phyloP scores from a whole-genome alignment of 2,113 vertebrate species.

The Grallaria varia region DNA sequence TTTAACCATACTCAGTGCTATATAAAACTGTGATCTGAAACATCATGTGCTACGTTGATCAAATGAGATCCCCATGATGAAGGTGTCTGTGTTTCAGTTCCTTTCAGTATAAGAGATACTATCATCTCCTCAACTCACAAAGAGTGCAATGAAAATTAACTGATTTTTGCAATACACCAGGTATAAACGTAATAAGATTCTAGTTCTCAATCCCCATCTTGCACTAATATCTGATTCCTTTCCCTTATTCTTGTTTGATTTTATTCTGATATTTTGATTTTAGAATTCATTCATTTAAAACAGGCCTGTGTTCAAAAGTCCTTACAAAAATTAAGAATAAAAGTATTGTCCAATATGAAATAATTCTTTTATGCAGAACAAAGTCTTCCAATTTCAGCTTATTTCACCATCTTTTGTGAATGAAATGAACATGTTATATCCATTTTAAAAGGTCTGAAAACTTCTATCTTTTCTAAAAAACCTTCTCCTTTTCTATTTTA shows the following conservation, averaged over 20 bases:
- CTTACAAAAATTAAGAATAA: not conserved
- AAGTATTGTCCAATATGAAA: not conserved
- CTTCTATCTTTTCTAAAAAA: not conserved
- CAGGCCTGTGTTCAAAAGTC: not conserved
- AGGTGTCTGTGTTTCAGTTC: not conserved
- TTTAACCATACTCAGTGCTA: not conserved
- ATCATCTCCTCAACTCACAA: not conserved
- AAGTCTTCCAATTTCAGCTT: not conserved
- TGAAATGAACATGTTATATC: not conserved
- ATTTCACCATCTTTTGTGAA: not conserved
- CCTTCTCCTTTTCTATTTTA: not conserved
- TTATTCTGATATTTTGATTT: not conserved
- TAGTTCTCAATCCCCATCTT: not conserved
- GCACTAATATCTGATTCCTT: not conserved
- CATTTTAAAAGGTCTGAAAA: not conserved
- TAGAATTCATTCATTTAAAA: not conserved
- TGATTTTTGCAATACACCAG: not conserved
- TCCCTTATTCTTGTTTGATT: not conserved
- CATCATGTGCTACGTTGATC: not conserved
- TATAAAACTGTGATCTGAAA: not conserved
- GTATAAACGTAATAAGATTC: not conserved
- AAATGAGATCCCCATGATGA: not conserved
- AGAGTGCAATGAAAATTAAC: not conserved
- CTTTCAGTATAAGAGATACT: not conserved
- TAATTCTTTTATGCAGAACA: not conserved